Base-by-base conservation (phyloP, 2,888 invertebrate genomes). In the Lysandra bellargus region DNA sequence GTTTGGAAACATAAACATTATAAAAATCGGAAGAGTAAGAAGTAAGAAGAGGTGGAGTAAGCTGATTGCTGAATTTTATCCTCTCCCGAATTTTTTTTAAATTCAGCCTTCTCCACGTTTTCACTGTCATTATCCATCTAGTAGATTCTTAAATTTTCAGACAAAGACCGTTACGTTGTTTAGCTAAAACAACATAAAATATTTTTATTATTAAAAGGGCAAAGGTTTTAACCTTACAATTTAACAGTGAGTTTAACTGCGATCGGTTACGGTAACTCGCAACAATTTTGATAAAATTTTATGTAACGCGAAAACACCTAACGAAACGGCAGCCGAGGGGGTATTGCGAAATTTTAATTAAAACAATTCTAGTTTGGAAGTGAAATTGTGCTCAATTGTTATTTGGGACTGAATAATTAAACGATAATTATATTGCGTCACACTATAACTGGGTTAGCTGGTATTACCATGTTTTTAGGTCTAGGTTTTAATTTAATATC, bases 341-440 rank as follows among this genome's bases (percentile, higher is more conserved):
- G 69, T 14, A 4, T 69, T 69, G 33, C 69, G 69, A 69, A 69
- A 69, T 69, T 69, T 69, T 69, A 37, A 69, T 69, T 69, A 69
- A 64, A 69, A 69, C 37, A 69, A 84, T 82, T 84, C 83, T 75
- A 44, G 75, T 75, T 74, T 49, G 23, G 75, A 75, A 49, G 23
- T 75, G 75, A 75, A 75, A 75, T 44, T 75, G 49, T 75, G 49
- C 23, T 49, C 49, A 49, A 23, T 49, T 49, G 75, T 75, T 75
- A 75, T 75, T 75, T 75, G 75, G 75, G 30, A 23, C 49, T 23
- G 49, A 49, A 44, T 75, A 75, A 75, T 75, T 49, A 30, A 75
- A 75, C 23, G 44, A 75, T 75, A 75, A 49, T 49, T 44, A 23
- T 69, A 23, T 44, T 75, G 75, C 23, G 44, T 40, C 23, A 75